These are phyloP conservation scores for Halictus quadricinctus DNA, from an alignment of 2,888 invertebrate genomes.

Conservation along the genomic window DNA sequence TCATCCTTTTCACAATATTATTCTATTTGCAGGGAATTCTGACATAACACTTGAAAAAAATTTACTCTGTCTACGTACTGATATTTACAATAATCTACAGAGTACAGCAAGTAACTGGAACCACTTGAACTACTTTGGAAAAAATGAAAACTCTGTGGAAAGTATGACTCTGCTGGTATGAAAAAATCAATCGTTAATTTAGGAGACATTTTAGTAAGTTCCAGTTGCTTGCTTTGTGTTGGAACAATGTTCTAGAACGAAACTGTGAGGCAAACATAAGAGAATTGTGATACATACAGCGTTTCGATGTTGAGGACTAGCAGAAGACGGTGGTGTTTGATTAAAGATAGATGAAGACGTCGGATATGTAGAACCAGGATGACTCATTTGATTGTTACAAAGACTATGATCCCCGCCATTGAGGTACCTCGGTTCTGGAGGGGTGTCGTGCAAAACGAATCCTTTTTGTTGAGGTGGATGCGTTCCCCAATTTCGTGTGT, in stretches of 20 bases:
- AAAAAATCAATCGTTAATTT: neutral
- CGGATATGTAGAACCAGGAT: slow-evolving; percentile 83
- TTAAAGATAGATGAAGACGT: slow-evolving; percentile 82
- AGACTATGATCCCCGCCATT: slow-evolving; percentile 87
- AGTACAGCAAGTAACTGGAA: neutral
- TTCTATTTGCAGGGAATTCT: neutral
- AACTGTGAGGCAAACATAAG: neutral
- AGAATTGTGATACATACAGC: slow-evolving; percentile 73
- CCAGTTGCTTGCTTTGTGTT: neutral
- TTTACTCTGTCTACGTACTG: neutral
- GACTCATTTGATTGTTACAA: slow-evolving; percentile 84
- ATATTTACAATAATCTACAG: neutral
- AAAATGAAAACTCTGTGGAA: neutral
- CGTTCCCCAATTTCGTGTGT: slow-evolving; percentile 79
- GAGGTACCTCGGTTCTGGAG: slow-evolving; percentile 85
- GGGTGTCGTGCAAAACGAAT: slow-evolving; percentile 86
- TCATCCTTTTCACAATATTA: neutral
- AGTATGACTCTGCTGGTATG: neutral
- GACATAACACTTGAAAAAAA: neutral
- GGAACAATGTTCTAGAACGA: neutral
- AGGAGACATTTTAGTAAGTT: neutral
- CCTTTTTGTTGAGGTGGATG: slow-evolving; percentile 84
- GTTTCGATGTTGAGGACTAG: slow-evolving; percentile 87
- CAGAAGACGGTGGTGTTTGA: slow-evolving; percentile 84
- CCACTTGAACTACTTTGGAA: neutral